Base-by-base conservation (phyloP, 2,113 vertebrate species). In the Callorhinus ursinus region DNA sequence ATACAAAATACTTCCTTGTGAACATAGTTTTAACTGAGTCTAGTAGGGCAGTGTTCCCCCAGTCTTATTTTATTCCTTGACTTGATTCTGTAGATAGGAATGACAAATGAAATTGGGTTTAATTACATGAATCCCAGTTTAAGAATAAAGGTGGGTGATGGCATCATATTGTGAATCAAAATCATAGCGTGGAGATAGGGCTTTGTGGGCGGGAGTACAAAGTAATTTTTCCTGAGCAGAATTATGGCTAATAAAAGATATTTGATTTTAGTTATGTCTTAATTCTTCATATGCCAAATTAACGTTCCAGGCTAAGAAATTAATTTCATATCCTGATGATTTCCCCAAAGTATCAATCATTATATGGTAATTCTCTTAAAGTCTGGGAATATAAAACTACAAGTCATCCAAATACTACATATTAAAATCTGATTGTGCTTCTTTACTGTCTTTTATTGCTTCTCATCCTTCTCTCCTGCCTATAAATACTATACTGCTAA, bases 311-410 rank as follows among this genome's bases (percentile, higher is more conserved):
- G 85, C 59, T 92, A 89, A 94, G 93, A 97, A 98, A 97, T 97
- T 97, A 98, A 97, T 97, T 97, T 98, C 76, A 92, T 80, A 83
- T 96, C 92, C 49, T 93, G 33, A 93, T 97, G 88, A 97, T 97
- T 96, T 98, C 93, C 86, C 88, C n/a, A 90, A 96, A 91, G 87
- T 97, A 95, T 97, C 91, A 85, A 80, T 96, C 79, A 85, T 97
- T 93, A 91, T 61, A 55, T 92, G 39, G 31, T 88, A 96, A 95
- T 97, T 96, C 77, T 96, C 80, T 88, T 90, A 93, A 74, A 96
- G 49, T 83, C 42, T 93, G 80, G 88, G 31, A 79, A 91, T 97
- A 91, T 86, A 82, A 97, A 97, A 79, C 69, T 80, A 61, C 33
- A 89, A 76, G 28, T 94, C 91, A 76, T 76, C 72, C 33, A 72